Evolutionary conservation across 2,797 vertebrate species (phyloP).

Genomic region (Microctenopoma stevenorrisi): DNA sequence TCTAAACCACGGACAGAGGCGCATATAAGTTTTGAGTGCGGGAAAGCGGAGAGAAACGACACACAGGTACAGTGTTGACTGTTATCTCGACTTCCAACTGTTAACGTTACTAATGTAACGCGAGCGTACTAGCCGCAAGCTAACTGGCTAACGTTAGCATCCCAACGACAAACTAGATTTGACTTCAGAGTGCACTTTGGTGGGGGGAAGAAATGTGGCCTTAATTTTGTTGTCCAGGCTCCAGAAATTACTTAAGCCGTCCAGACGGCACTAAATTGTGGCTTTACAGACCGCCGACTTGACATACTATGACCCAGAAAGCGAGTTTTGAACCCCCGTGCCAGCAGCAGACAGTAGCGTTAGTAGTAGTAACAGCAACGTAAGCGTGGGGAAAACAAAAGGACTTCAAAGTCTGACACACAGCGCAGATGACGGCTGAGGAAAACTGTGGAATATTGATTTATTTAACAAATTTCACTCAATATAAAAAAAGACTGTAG

Average conservation of each 20-base stretch:
- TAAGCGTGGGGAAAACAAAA: conserved; percentile 72
- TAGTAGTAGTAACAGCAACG: conserved; percentile 39
- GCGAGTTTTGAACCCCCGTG: conserved; percentile 29
- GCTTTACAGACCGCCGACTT: conserved; percentile 9
- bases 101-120: conserved; percentile 79
- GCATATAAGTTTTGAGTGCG: conserved; percentile 68
- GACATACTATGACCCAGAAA: conserved; percentile 33
- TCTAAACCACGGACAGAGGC: conserved; percentile 1
- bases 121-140: conserved; percentile 70
- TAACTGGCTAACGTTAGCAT: conserved; percentile 78
- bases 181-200: conserved; percentile 52
- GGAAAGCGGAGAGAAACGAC: conserved; percentile 36
- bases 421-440: conserved; percentile 21
- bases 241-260: neutral
- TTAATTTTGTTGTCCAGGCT: neutral
- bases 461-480: neutral
- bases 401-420: conserved; percentile 60
- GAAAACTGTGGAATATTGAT: conserved; percentile 1
- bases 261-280: neutral
- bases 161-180: conserved; percentile 46
- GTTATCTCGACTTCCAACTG: conserved; percentile 77
- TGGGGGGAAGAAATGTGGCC: conserved; percentile 3
- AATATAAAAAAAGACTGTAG: neutral
- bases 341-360: conserved; percentile 23
- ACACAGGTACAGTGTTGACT: conserved; percentile 72